A percentile compares a stretch with the other conserved stretches of the same genome.
Conservation (phyloP, 1,140 invertebrate genomes). For the Plutomurus gul region DNA sequence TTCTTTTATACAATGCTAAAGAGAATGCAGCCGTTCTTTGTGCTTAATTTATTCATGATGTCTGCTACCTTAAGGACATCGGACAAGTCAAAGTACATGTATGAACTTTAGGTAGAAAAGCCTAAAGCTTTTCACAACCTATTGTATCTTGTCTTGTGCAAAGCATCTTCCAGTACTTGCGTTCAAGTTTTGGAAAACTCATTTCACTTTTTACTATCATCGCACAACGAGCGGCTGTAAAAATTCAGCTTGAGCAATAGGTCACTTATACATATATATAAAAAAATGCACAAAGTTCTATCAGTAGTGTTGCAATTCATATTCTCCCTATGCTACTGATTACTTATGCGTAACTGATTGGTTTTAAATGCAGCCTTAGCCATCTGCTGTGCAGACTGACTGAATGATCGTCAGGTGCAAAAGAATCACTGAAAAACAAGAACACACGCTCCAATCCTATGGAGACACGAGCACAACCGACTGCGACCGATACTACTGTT, state of each 20-base stretch:
- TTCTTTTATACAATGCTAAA: background rate
- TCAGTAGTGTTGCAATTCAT: background rate
- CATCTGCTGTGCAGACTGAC: background rate
- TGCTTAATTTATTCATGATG: background rate
- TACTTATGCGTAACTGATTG: background rate
- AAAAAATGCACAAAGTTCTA: background rate
- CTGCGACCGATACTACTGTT: background rate
- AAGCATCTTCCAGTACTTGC: background rate
- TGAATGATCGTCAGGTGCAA: background rate
- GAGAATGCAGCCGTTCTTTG: background rate
- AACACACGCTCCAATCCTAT: conserved; percentile 3
- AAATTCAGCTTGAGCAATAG: too few relatives aligned
- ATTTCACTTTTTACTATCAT: background rate
- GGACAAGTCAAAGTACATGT: too few relatives aligned
- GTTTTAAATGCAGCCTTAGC: background rate
- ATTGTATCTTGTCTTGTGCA: too few relatives aligned
- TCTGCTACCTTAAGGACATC: too few relatives aligned
- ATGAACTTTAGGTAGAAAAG: too few relatives aligned
- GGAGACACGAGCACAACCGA: conserved; percentile 7
- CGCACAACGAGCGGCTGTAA: too few relatives aligned
- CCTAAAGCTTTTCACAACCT: too few relatives aligned
- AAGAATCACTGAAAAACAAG: conserved; percentile 9
- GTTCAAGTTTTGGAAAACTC: background rate
- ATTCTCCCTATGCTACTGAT: background rate
- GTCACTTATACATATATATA: too few relatives aligned